phyloP scores from a whole-genome alignment of 2,888 invertebrate genomes.

The Notodromas monacha region DNA sequence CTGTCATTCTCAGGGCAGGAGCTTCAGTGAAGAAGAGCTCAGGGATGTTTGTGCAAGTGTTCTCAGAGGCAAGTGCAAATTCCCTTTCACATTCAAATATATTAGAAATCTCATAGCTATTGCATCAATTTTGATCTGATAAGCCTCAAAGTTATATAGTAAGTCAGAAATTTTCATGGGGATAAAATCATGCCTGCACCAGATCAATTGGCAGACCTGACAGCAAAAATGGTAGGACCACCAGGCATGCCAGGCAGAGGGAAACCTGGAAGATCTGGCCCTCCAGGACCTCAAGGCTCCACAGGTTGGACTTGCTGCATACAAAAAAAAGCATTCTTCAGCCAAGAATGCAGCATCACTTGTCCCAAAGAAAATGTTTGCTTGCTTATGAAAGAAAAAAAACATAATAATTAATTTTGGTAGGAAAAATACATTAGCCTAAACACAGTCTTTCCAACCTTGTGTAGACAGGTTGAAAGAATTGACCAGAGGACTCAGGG shows the following conservation, averaged over 20 bases:
- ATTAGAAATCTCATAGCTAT: too few species aligned
- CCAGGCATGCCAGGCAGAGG: conserved; percentile 30
- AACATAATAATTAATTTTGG: too few species aligned
- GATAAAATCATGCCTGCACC: conserved; percentile 11
- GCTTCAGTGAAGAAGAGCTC: conserved; percentile 34
- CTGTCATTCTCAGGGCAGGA: conserved; percentile 23
- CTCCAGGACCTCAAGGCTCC: conserved; percentile 30
- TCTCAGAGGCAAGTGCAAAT: conserved; percentile 31
- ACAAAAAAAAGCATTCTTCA: too few species aligned
- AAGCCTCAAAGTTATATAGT: too few species aligned
- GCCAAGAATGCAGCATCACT: too few species aligned
- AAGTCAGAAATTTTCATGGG: too few species aligned
- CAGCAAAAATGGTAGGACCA: conserved; percentile 25
- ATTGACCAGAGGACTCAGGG: conserved; percentile 25
- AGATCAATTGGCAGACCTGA: conserved; percentile 41
- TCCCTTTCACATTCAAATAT: too few species aligned
- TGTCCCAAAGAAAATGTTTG: too few species aligned
- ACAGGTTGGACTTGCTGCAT: conserved; percentile 24
- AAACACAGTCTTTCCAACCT: too few species aligned
- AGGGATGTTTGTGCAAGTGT: conserved; percentile 45
- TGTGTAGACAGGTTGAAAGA: conserved; percentile 25
- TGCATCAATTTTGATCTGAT: too few species aligned
- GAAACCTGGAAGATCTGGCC: conserved; percentile 30
- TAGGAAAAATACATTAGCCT: too few species aligned
- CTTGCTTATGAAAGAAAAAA: too few species aligned